These are phyloP conservation scores for Pungitius pungitius DNA, from an alignment of 2,113 vertebrate genomes.

Conservation along the genomic window DNA sequence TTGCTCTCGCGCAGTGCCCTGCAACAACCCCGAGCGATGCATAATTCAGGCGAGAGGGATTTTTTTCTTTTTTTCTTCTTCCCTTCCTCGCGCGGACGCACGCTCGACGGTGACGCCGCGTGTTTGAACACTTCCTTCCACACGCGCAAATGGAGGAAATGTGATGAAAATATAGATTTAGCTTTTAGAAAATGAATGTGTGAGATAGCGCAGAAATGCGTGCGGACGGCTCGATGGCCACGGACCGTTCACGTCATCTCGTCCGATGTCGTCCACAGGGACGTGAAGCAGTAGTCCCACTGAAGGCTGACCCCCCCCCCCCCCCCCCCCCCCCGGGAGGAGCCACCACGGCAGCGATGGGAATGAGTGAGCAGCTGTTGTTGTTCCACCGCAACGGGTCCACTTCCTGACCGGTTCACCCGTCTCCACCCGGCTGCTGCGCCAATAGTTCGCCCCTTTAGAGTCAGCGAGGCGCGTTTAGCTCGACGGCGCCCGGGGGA, in stretches of 20 bases:
- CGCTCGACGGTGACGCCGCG: constrained; percentile 13
- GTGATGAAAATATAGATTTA: constrained; percentile 10
- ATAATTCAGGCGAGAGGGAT: constrained; percentile 65
- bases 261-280: not conserved
- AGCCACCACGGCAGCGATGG: constrained; percentile 1
- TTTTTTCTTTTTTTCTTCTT: constrained; percentile 13
- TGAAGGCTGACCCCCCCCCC: no score
- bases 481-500: no score
- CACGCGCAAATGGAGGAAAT: constrained; percentile 9
- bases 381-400: no score
- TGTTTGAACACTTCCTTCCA: constrained; percentile 28
- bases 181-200: not conserved
- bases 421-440: constrained; percentile 23
- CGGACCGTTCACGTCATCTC: no score
- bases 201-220: not conserved
- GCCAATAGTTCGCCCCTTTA: constrained; percentile 42
- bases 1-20: constrained; percentile 54
- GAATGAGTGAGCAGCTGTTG: constrained; percentile 26
- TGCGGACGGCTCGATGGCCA: not conserved
- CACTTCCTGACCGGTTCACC: constrained; percentile 25
- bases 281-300: constrained; percentile 21
- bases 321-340: constrained; percentile 26
- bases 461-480: no score
- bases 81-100: constrained; percentile 11
- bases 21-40: constrained; percentile 61